Evolutionary conservation across 2,113 vertebrate genomes (phyloP), one percentile per base, ranked within the genome.

Genomic region (Accipiter virgatus): DNA sequence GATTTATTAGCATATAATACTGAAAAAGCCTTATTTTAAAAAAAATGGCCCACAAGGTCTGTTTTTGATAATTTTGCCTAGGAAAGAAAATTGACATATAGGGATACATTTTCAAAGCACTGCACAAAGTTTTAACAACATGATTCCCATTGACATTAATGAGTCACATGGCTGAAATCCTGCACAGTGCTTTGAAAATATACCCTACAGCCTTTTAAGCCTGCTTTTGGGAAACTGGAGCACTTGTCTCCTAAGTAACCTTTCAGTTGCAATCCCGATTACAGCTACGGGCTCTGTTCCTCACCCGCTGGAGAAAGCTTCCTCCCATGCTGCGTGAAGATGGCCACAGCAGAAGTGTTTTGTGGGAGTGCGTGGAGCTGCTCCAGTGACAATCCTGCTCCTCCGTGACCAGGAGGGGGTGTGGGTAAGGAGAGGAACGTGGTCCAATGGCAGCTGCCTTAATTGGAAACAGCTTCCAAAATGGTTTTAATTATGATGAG

Each of bases 91-190:
- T 13, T 83, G 81, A 80, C 65, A 85, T 62, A 72, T 4, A 55
- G 62, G 65, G 80, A 95, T 92, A 86, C 56, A 21, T 81, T 97
- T 97, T 98, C 96, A 97, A 97, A 97, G 95, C 88, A 32, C 55
- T 31, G 48, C 63, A 43, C 66, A 47, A 77, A 50, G 36, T 90
- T 95, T 94, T 77, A 95, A 89, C 90, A 81, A 65, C 55, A 75
- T 58, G 73, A 91, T 88, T 95, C 42, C 90, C 95, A 45, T 81
- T 93, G 93, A 70, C 94, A 92, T 95, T 86, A 94, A 85, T 93
- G 85, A 97, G 56, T 86, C 75, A 86, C 71, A 82, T 92, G 93
- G 68, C 75, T 95, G 83, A 96, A 96, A 92, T 26, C 66, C 94
- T 91, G 58, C 58, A 47, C 62, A 53, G 65, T 38, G 58, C 93